Conservation (phyloP, 2,113 vertebrate species). For the Mungos mungo region DNA sequence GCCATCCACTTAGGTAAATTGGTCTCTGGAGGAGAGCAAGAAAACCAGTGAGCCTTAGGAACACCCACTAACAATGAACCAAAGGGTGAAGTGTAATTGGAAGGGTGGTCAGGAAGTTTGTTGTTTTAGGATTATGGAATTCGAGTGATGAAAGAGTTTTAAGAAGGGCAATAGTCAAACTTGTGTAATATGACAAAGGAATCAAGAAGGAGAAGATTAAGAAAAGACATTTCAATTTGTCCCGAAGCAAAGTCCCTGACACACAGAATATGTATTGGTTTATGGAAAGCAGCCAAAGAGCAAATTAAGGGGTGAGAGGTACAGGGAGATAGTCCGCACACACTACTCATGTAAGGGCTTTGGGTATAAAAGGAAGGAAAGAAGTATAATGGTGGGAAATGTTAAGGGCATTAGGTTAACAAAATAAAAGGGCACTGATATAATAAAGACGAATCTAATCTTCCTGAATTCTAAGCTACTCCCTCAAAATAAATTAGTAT, state of each 20-base stretch:
- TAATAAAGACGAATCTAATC: conserved; percentile 71
- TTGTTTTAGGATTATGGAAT: not conserved
- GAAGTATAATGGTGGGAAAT: conserved; percentile 71
- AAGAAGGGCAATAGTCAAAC: not conserved
- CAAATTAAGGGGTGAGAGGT: conserved; percentile 17
- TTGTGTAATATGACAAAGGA: conserved; percentile 3
- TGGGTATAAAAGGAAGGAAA: conserved; percentile 62
- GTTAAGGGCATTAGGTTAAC: conserved; percentile 67
- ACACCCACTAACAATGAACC: not conserved
- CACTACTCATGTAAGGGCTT: conserved; percentile 7
- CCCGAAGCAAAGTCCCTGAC: not conserved
- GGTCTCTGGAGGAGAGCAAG: not conserved
- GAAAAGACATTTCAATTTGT: not conserved
- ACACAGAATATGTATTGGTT: not conserved
- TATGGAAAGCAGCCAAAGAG: conserved; percentile 49
- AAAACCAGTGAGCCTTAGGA: not conserved
- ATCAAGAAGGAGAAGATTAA: conserved; percentile 26
- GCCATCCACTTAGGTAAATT: not conserved
- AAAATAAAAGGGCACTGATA: conserved; percentile 62
- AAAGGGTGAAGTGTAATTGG: not conserved
- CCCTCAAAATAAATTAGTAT: conserved; percentile 37
- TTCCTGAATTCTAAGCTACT: conserved; percentile 58
- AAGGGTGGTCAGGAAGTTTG: not conserved
- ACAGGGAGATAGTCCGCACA: not conserved
- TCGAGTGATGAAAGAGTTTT: not conserved